phyloP scores from a whole-genome alignment of 2,797 vertebrate species.

The Denticeps clupeoides region DNA sequence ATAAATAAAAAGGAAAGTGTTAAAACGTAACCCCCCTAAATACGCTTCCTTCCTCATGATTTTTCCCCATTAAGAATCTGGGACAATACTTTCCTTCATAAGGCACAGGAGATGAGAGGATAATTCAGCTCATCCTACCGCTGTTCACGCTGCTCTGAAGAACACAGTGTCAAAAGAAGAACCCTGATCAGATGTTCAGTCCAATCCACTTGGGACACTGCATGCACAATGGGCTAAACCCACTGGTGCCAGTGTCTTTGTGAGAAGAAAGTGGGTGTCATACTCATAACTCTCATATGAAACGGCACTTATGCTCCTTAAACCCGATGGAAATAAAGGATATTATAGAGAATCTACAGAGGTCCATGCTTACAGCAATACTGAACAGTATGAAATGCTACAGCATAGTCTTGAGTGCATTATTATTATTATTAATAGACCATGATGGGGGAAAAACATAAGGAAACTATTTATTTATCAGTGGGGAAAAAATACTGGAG shows the following conservation, averaged over 20 bases:
- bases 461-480: too few species aligned
- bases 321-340: too few species aligned
- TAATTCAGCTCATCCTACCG: neutral
- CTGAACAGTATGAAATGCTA: too few species aligned
- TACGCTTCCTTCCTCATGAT: conserved; percentile 11
- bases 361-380: too few species aligned
- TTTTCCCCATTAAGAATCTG: conserved; percentile 20
- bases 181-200: neutral
- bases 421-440: too few species aligned
- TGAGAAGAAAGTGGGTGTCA: conserved; percentile 6
- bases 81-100: conserved; percentile 14
- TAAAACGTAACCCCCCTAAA: too few species aligned
- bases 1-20: conserved; percentile 1
- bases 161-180: neutral
- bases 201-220: neutral
- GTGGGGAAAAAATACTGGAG: too few species aligned
- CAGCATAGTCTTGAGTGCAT: too few species aligned
- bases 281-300: too few species aligned
- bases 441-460: too few species aligned
- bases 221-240: conserved; percentile 6
- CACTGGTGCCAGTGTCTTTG: neutral
- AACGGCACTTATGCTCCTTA: too few species aligned
- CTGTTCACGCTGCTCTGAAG: neutral
- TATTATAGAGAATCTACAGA: too few species aligned
- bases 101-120: conserved; percentile 2